Evolutionary conservation across 92 coral and sea anemone species (phyloP), one percentile per base, ranked within the genome.

Genomic region (Pocillopora meandrina): DNA sequence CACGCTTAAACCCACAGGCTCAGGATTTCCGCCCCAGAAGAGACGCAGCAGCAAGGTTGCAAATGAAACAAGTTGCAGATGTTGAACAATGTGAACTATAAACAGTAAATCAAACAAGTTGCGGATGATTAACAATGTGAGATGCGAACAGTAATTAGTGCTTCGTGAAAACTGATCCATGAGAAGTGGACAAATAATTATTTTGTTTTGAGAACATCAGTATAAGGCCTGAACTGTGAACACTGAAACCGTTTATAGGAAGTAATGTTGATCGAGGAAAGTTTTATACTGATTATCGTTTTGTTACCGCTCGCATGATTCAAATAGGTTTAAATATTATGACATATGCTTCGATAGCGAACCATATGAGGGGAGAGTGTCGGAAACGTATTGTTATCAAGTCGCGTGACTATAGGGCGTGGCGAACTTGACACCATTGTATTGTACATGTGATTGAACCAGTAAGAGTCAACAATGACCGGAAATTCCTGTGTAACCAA

Each of bases 1-100:
- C 78, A n/a, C 65, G 19, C 78, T 74, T 74, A 74, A 75, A 75
- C 65, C 65, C 78, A 74, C 78, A 23, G 79, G 79, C 65, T 75
- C 65, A 75, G 52, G 79, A 75, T 75, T 58, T 58, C 79, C 65
- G 52, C 66, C 79, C 79, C n/a, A 58, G 13, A 75, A 75, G 79
- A 75, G 79, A 34, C 15, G 76, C 76, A 71, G 76, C 76, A 73
- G 77, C 77, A 52, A 73, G 61, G 63, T 10, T 64, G 21, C 68
- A 31, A 64, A 64, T 64, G 68, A 64, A 9, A 64, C 68, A 64
- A 64, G 9, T 73, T 73, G 61, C 20, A 18, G 76, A 71, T 71
- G 76, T 13, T 71, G 76, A 71, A 15, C 76, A 71, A 18, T 47
- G 76, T 71, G 76, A 71, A 73, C 77, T 73, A 73, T 73, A 61